Evolutionary conservation across 2,797 vertebrate genomes (phyloP).

Genomic region (Morelia viridis): DNA sequence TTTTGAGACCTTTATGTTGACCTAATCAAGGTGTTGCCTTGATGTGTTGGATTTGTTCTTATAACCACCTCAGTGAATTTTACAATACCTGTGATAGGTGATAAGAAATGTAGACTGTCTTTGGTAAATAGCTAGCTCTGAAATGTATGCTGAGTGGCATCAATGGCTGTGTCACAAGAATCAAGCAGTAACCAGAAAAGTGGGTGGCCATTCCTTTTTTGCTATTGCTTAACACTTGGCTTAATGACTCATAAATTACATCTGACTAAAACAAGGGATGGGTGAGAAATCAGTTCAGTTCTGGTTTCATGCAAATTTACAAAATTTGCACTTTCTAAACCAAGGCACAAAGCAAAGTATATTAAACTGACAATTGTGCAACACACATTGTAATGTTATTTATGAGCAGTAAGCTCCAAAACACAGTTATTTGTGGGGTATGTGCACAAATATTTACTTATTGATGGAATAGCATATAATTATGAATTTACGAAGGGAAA

Average conservation of each 20-base stretch:
- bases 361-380: not conserved
- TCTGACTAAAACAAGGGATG: not conserved
- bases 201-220: not conserved
- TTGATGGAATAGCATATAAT: not conserved
- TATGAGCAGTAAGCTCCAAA: not conserved
- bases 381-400: not conserved
- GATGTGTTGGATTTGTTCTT: not conserved
- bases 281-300: not conserved
- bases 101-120: not conserved
- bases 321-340: not conserved
- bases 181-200: not conserved
- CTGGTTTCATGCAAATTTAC: not conserved
- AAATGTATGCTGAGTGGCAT: not conserved
- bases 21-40: not conserved
- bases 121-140: not conserved
- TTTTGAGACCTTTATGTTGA: not conserved
- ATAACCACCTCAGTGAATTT: not conserved
- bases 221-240: not conserved
- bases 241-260: not conserved
- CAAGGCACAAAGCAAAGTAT: not conserved
- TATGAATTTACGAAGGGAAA: not conserved
- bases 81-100: not conserved
- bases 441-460: not conserved
- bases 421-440: not conserved
- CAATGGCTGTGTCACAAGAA: not conserved